Base-by-base conservation (phyloP, 2,797 vertebrate genomes). In the Ibycter americanus region DNA sequence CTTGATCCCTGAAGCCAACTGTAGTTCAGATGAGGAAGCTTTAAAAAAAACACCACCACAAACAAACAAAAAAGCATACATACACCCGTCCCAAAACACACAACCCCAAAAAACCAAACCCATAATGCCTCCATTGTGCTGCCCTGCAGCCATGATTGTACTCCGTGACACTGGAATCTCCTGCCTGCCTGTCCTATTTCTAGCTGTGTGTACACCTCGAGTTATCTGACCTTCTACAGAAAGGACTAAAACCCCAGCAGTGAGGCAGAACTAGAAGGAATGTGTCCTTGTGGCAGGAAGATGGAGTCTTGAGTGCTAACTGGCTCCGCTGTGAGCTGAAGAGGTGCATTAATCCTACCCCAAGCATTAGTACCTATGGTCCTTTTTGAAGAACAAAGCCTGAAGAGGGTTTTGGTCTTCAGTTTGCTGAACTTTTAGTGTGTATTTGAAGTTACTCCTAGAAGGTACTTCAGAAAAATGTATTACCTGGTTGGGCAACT, bases 401-500 rank as follows among this genome's bases (percentile, higher is more conserved):
- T 32, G 11, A 51, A 65, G 51, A 27, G 27, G 27, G n/a, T 77
- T 92, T 80, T 63, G 36, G 47, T 66, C 11, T 63, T 68, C 13
- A 10, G 10, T 54, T 66, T 83, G 52, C 29, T 54, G 44, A 73
- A 40, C 21, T 61, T 4, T 6, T 17, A 49, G 46, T 13, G 4
- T 16, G 8, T 72, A 8, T 77, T 26, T 73, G 23, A 58, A 77
- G 18, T 42, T 81, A 29, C 20, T 29, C 2, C 15, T 27, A 22
- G 47, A 54, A 77, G 12, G 14, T 59, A 38, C 15, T 36, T 68
- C 2, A 61, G 36, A 29, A 88, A 38, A 90, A 46, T 1, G 0
- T 4, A 1, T 31, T 62, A 8, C 11, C 21, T 84, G 21, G 7
- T 26, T 42, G 27, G 34, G 47, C 19, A 49, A 9, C 0, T 0